These are phyloP conservation scores for Myripristis murdjan DNA, from an alignment of 2,797 vertebrate genomes.

Conservation along the genomic window DNA sequence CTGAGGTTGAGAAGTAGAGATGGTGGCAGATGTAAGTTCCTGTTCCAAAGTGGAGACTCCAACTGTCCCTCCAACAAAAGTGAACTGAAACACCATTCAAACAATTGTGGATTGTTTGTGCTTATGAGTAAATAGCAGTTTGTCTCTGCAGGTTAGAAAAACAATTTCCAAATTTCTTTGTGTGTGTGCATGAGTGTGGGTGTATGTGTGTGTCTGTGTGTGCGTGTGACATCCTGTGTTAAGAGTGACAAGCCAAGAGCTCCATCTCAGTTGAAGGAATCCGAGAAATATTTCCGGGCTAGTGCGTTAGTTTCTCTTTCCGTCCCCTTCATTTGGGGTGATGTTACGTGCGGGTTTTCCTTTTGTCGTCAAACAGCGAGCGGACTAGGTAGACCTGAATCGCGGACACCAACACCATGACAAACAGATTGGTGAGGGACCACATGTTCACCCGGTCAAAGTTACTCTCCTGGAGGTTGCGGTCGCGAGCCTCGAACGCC, in stretches of 20 bases:
- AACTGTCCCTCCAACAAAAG: conserved; percentile 30
- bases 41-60: conserved; percentile 25
- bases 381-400: conserved; percentile 95
- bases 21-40: conserved; percentile 1
- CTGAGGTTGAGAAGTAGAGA: conserved; percentile 12
- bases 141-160: background rate
- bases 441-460: conserved; percentile 95
- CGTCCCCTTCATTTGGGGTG: conserved; percentile 6
- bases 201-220: conserved; percentile 3
- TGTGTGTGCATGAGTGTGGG: background rate
- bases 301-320: conserved; percentile 16
- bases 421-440: conserved; percentile 91
- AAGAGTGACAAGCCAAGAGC: conserved; percentile 3
- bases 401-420: conserved; percentile 92
- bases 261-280: conserved; percentile 16
- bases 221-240: conserved; percentile 13
- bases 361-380: conserved; percentile 96
- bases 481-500: conserved; percentile 97
- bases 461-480: conserved; percentile 98
- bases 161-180: background rate
- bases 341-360: conserved; percentile 91
- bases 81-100: conserved; percentile 27
- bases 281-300: conserved; percentile 12
- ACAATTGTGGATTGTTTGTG: conserved; percentile 15
- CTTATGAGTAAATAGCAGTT: conserved; percentile 20